Percentiles rank a stretch among this genome's conserved stretches.
These are phyloP conservation scores for Albula goreensis DNA, from an alignment of 2,113 vertebrate species.

Conservation along the genomic window DNA sequence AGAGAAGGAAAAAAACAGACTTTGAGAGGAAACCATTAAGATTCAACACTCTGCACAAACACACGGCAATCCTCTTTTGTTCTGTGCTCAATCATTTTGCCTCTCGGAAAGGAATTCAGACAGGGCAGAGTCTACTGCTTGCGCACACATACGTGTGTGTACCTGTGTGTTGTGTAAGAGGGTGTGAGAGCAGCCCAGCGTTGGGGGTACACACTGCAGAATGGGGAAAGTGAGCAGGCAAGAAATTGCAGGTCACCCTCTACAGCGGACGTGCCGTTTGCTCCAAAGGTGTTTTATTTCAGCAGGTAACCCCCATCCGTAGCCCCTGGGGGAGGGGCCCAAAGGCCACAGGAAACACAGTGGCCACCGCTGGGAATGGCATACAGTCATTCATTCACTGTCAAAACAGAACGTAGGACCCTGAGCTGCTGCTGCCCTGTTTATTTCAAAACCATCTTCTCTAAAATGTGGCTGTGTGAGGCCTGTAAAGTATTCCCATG, in stretches of 20 bases:
- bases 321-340: too few relatives aligned
- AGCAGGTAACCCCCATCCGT: constrained; percentile 44
- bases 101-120: constrained; percentile 1
- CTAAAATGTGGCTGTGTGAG: too few relatives aligned
- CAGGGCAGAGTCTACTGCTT: neutral
- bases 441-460: too few relatives aligned
- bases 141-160: neutral
- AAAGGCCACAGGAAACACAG: too few relatives aligned
- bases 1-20: neutral
- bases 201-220: neutral
- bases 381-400: too few relatives aligned
- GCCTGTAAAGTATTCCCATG: too few relatives aligned
- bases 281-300: constrained; percentile 47
- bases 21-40: constrained; percentile 10
- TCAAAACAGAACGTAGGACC: too few relatives aligned
- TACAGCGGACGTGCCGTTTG: constrained; percentile 65
- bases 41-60: neutral
- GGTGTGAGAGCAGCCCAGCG: neutral
- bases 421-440: too few relatives aligned
- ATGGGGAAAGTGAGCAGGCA: neutral
- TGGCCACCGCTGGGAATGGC: too few relatives aligned
- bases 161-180: neutral
- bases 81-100: neutral
- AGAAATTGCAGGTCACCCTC: constrained; percentile 53
- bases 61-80: neutral